Percentiles rank a stretch among this genome's conserved stretches.
Conservation (phyloP, 2,797 vertebrate species). For the Lithobates sylvaticus region DNA sequence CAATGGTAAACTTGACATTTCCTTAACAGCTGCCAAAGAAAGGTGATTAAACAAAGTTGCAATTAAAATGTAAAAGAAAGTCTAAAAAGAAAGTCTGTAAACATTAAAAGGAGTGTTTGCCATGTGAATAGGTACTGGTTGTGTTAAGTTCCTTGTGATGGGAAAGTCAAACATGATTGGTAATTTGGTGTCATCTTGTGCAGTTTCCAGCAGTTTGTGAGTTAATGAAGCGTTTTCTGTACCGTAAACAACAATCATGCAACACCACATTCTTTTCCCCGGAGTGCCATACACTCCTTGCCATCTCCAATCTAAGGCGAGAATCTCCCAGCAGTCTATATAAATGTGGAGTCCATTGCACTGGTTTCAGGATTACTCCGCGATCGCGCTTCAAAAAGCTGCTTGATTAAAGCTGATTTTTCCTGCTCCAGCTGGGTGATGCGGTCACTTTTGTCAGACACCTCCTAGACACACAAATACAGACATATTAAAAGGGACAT, state of each 20-base stretch:
- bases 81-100: slow-evolving; percentile 7
- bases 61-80: background rate
- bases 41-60: background rate
- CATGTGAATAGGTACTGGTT: background rate
- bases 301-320: no score
- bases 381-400: slow-evolving; percentile 92
- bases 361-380: slow-evolving; percentile 80
- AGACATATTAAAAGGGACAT: background rate
- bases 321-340: slow-evolving; percentile 74
- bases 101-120: background rate
- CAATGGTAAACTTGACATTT: background rate
- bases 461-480: slow-evolving; percentile 79
- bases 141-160: background rate
- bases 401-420: slow-evolving; percentile 94
- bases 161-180: background rate
- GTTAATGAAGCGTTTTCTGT: background rate
- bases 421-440: slow-evolving; percentile 95
- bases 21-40: background rate
- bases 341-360: slow-evolving; percentile 94
- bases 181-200: background rate
- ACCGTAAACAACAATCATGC: background rate
- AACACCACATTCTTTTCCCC: background rate
- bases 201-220: background rate
- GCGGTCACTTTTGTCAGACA: slow-evolving; percentile 89
- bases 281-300: background rate